Conservation (phyloP, 2,797 vertebrate genomes). For the Accipiter minullus region DNA sequence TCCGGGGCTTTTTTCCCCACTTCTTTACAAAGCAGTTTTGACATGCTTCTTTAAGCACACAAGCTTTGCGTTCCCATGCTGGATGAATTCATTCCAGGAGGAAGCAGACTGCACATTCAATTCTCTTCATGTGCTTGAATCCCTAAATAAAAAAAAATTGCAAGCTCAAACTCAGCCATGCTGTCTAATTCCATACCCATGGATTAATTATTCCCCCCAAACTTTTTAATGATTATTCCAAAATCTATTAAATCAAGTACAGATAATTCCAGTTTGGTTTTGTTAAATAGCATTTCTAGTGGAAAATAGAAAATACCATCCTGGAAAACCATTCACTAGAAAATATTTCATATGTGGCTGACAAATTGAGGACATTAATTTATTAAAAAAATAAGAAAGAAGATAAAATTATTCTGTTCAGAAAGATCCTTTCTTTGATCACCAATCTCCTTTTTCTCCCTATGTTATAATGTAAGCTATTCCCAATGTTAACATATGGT, state of each 20-base stretch:
- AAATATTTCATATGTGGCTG: not conserved
- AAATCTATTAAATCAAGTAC: not conserved
- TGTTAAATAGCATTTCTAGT: not conserved
- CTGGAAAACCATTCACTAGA: not conserved
- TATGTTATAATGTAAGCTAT: not conserved
- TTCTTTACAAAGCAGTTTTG: constrained; percentile 48
- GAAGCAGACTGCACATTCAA: not conserved
- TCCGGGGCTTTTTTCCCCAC: not conserved
- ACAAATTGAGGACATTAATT: not conserved
- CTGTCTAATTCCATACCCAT: not conserved
- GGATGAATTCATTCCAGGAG: constrained; percentile 11
- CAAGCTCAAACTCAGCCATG: not conserved
- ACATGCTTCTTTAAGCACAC: constrained; percentile 40
- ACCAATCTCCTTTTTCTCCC: not conserved
- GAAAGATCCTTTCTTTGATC: not conserved
- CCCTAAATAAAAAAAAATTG: constrained; percentile 23
- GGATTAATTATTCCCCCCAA: not conserved
- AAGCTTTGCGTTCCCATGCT: constrained; percentile 5
- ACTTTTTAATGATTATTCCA: not conserved
- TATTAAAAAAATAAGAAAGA: not conserved
- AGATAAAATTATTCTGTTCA: not conserved
- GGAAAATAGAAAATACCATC: not conserved
- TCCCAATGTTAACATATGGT: not conserved
- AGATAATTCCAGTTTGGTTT: not conserved
- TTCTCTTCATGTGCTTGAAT: not conserved